Base-by-base conservation (phyloP, 2,797 vertebrate genomes). In the Pseudomugil tenellus region DNA sequence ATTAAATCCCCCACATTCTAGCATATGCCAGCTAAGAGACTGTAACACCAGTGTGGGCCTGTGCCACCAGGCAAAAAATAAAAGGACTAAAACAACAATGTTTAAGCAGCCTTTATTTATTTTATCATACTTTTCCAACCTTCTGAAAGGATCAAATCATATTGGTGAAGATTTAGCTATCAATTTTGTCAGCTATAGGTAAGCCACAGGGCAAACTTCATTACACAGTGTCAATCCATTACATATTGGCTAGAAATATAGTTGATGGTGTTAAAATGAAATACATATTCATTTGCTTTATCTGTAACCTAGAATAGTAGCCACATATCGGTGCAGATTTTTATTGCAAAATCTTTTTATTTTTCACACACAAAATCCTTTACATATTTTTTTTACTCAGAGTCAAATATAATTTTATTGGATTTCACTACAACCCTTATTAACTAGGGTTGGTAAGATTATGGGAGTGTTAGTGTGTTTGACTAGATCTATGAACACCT, bases 1-100 rank as follows among this genome's bases (percentile, higher is more conserved):
- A 94, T 93, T 94, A 93, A 92, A 92, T 90, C 91, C 88, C 81
- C 78, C 86, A 86, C 89, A 88, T 89, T 80, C 68, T 70, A 86
- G 83, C 89, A 89, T 90, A 84, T 90, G 87, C 84, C 86, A 89
- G 84, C 90, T 76, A 83, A 91, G 86, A 90, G 86, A 87, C 80
- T 88, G 87, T 81, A 86, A 80, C 80, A 73, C 74, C 67, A 77
- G 79, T 86, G 86, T 84, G 85, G 83, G 83, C 84, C 70, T 70
- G 73, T 51, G 85, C 91, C 88, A 90, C 77, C 88, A 86, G 89
- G 86, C 87, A 90, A 74, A 46, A 46, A 46, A 46, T n/a, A 87
- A 89, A 84, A 68, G 58, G 65, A 83, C 75, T 77, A 78, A 81
- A 90, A 89, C 79, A 85, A 81, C 84, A 85, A 79, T 73, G 77